Evolutionary conservation across 1,140 invertebrate species (phyloP).

Genomic region (Drosophila miranda): DNA sequence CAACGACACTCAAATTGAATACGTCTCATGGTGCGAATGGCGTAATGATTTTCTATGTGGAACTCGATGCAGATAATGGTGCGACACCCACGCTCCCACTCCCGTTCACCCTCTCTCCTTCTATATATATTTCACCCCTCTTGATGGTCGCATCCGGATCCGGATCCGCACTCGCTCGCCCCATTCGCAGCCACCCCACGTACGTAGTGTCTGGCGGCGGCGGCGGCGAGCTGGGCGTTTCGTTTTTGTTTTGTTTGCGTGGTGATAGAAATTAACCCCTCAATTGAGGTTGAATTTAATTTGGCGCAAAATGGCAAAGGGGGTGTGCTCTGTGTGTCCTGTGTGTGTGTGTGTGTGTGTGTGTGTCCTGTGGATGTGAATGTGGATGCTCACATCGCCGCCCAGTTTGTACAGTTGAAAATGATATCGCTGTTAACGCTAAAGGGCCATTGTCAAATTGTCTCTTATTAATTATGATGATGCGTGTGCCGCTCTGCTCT

Average conservation of each 20-base stretch:
- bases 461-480: conserved; percentile 81
- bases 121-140: no score
- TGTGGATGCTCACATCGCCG: conserved; percentile 58
- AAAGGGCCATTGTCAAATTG: conserved; percentile 80
- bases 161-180: not conserved
- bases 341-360: conserved; percentile 27
- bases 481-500: conserved; percentile 55
- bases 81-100: conserved; percentile 32
- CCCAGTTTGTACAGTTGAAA: conserved; percentile 65
- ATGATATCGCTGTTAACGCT: conserved; percentile 79
- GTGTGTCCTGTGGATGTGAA: conserved; percentile 28
- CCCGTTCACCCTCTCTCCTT: not conserved
- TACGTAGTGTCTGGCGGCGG: conserved; percentile 22
- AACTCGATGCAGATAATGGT: conserved; percentile 79
- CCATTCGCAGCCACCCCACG: conserved; percentile 38
- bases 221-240: conserved; percentile 52
- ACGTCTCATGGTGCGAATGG: conserved; percentile 77
- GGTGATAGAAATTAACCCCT: conserved; percentile 82
- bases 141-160: conserved; percentile 18
- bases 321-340: conserved; percentile 36
- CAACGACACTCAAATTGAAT: conserved; percentile 82
- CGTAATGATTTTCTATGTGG: conserved; percentile 81
- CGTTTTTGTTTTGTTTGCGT: conserved; percentile 79
- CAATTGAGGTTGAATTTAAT: conserved; percentile 82
- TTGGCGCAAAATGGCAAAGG: conserved; percentile 81